A percentile compares a stretch with the other conserved stretches of the same genome.
Conservation (phyloP, 92 coral and sea anemone species). For the Epizoanthus rinbou region DNA sequence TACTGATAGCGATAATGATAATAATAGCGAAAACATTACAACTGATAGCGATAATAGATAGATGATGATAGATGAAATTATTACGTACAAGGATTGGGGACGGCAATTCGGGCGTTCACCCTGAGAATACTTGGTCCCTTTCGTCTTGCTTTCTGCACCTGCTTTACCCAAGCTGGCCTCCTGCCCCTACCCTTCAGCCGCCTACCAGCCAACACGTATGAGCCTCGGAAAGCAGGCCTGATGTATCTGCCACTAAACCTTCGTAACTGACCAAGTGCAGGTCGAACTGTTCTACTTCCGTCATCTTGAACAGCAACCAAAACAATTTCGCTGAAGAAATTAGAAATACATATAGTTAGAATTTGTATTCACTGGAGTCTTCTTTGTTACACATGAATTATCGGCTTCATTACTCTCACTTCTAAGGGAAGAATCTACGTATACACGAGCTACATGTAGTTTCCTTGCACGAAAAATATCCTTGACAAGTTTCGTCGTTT, state of each 20-base stretch:
- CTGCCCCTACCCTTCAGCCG: neutral
- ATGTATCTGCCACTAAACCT: conserved; percentile 8
- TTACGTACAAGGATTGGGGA: conserved; percentile 26
- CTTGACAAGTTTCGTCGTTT: too few relatives aligned
- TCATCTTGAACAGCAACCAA: conserved; percentile 33
- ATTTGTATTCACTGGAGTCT: too few relatives aligned
- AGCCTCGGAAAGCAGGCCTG: conserved; percentile 26
- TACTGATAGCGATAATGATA: too few relatives aligned
- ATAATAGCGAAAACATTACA: too few relatives aligned
- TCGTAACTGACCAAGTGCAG: conserved; percentile 14
- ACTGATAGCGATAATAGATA: neutral
- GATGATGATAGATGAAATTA: neutral
- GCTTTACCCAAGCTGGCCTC: conserved; percentile 23
- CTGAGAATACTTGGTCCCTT: conserved; percentile 23
- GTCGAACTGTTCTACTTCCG: conserved; percentile 27
- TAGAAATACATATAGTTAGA: neutral
- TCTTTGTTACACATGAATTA: too few relatives aligned
- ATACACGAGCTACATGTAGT: too few relatives aligned
- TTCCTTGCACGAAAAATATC: too few relatives aligned
- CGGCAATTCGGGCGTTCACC: conserved; percentile 13
- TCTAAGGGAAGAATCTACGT: too few relatives aligned
- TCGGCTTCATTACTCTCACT: too few relatives aligned
- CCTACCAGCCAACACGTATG: conserved; percentile 23
- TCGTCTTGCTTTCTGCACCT: conserved; percentile 38
- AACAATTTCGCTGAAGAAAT: conserved; percentile 15